Base-by-base conservation (phyloP, 2,888 invertebrate genomes). In the Cordylochernes scorpioides region DNA sequence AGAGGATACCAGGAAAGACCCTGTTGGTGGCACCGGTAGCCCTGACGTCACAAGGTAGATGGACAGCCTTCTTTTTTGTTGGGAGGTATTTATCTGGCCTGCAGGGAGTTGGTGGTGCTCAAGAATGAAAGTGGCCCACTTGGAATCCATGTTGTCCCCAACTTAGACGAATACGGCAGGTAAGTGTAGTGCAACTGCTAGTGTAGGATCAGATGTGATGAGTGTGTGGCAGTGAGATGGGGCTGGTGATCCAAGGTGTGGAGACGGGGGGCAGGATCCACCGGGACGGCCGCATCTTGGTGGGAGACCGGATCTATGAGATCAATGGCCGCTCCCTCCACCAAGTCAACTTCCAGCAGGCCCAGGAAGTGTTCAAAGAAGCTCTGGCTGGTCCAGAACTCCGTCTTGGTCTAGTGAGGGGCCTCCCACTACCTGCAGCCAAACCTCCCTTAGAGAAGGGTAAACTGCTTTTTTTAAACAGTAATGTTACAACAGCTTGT, bases 101-200 rank as follows among this genome's bases (percentile, higher is more conserved):
- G 22, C 12, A 4, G 14, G 4, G 22, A 5, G 6, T 16, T 36
- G 6, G 21, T 34, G 26, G 32, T 29, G 22, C 16, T 36, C 5
- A 44, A 43, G 27, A 58, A 55, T 46, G 73, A 73, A 53, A 65
- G 67, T 12, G 72, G 72, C 8, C 69, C 74, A 8, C 52, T 78
- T 24, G 77, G 77, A 3, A 67, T 78, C 33, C 75, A 75, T 42
- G 75, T 78, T 8, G 68, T 77, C 39, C 77, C 77, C 18, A 71
- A 73, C 47, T 42, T 50, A 30, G 71, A 69, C 46, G 54, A 63
- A 15, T 53, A 60, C 32, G 69, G 68, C 3, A 36, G 25, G 36
- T 36, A 25, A 10, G 18, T 21, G 10, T 8, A 24, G 13, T 29
- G 3, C 15, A 29, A 13, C 1, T 15, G 10, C 10, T 9, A 8